Percentiles rank a stretch among this genome's conserved stretches.
Conservation (phyloP, 2,888 invertebrate genomes). For the Chaetoderma sp. region DNA sequence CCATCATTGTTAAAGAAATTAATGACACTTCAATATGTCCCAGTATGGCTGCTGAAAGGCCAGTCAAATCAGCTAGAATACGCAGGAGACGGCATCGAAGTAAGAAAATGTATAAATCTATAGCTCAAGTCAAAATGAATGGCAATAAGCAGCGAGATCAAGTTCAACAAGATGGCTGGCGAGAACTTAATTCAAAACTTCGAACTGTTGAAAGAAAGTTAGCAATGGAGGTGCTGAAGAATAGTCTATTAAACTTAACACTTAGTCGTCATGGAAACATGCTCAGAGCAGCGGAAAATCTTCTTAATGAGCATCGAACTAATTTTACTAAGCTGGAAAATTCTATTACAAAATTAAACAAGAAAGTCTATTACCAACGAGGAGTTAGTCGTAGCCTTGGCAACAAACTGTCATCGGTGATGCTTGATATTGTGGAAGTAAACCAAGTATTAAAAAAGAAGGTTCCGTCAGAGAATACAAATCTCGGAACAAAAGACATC, state of each 20-base stretch:
- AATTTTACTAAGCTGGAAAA: conserved; percentile 53
- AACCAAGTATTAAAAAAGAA: conserved; percentile 54
- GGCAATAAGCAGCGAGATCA: background rate
- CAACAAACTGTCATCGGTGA: conserved; percentile 60
- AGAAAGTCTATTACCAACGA: conserved; percentile 46
- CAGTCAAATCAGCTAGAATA: no score
- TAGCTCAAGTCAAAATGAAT: background rate
- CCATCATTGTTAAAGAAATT: conserved; percentile 1
- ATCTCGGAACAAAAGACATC: conserved; percentile 42
- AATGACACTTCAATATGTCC: conserved; percentile 49
- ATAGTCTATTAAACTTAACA: conserved; percentile 50
- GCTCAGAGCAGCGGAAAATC: conserved; percentile 44
- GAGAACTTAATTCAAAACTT: background rate
- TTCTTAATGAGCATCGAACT: conserved; percentile 42
- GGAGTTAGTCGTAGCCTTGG: conserved; percentile 51
- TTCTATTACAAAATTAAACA: conserved; percentile 52
- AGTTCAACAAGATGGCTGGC: background rate
- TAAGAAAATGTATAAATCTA: background rate
- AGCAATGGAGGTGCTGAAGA: conserved; percentile 51
- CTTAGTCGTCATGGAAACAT: conserved; percentile 48
- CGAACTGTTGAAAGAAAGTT: conserved; percentile 4
- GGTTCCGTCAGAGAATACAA: conserved; percentile 33
- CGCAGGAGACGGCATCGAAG: background rate
- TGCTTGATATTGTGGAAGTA: conserved; percentile 63
- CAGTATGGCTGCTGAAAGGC: no score